A percentile compares a stretch with the other conserved stretches of the same genome.
phyloP scores from a whole-genome alignment of 2,113 vertebrate species.

The Craseonycteris thonglongyai region DNA sequence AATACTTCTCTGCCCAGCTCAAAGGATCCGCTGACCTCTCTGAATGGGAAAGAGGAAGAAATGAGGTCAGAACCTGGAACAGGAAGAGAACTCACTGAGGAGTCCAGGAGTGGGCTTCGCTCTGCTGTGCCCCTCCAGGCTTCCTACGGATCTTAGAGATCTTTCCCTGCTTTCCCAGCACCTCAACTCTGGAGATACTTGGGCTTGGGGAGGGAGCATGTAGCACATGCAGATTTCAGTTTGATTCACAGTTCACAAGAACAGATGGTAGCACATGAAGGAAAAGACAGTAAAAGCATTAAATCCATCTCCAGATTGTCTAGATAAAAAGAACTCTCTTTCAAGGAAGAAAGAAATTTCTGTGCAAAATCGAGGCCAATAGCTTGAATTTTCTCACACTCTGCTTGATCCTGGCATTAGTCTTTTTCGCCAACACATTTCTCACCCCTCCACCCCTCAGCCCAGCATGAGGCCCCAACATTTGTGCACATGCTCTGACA shows the following conservation, averaged over 20 bases:
- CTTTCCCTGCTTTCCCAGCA: background rate
- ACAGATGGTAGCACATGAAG: background rate
- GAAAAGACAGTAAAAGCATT: background rate
- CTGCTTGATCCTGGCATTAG: constrained; percentile 23
- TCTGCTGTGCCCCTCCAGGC: background rate
- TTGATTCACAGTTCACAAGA: background rate
- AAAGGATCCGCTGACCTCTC: background rate
- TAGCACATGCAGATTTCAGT: background rate
- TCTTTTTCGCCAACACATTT: constrained; percentile 10
- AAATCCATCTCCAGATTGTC: background rate
- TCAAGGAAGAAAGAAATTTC: background rate
- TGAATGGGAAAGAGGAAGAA: background rate
- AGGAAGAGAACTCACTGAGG: background rate
- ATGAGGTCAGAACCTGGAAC: background rate
- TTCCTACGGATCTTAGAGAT: background rate
- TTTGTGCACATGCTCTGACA: constrained; percentile 32
- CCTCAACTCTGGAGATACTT: background rate
- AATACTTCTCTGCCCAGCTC: background rate
- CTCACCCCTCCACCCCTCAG: background rate
- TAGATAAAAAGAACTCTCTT: background rate
- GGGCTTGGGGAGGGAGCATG: background rate
- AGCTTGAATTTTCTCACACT: background rate
- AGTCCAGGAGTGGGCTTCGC: background rate
- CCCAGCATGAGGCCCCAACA: constrained; percentile 36
- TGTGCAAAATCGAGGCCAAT: background rate